These are phyloP conservation scores for Rugalucina vietnamica DNA, from an alignment of 2,888 invertebrate species.

Conservation along the genomic window DNA sequence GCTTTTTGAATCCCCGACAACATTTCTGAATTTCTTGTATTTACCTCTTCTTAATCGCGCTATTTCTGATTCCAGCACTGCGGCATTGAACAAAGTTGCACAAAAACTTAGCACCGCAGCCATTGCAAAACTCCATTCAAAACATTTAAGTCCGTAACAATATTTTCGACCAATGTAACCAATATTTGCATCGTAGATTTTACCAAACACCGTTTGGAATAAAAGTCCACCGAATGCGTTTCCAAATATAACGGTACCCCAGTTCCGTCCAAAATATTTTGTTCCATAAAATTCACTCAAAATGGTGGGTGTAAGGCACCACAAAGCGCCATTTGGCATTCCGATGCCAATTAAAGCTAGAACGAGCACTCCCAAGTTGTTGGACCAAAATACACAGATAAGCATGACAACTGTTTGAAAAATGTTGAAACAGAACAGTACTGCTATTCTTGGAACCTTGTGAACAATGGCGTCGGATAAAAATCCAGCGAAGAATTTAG, in stretches of 20 bases:
- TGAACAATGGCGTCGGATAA: constrained; percentile 69
- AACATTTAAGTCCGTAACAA: constrained; percentile 74
- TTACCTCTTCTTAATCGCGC: constrained; percentile 18
- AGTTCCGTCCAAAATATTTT: constrained; percentile 75
- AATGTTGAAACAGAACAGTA: constrained; percentile 68
- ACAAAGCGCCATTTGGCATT: constrained; percentile 74
- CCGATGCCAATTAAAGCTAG: constrained; percentile 68
- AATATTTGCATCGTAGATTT: constrained; percentile 71
- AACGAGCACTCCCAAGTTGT: constrained; percentile 65
- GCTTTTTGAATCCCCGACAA: background rate
- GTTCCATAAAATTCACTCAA: constrained; percentile 76
- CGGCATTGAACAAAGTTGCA: constrained; percentile 68
- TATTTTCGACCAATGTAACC: constrained; percentile 60
- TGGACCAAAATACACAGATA: constrained; percentile 70
- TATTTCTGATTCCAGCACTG: constrained; percentile 64
- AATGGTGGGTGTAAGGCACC: constrained; percentile 77
- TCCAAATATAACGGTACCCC: constrained; percentile 76
- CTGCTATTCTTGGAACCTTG: constrained; percentile 68
- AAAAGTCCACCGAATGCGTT: constrained; percentile 71
- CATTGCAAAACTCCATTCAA: constrained; percentile 74
- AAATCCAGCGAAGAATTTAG: constrained; percentile 72
- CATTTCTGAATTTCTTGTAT: background rate
- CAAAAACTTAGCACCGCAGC: constrained; percentile 70
- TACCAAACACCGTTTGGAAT: constrained; percentile 70
- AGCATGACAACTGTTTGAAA: constrained; percentile 67